Evolutionary conservation across 2,888 invertebrate species (phyloP), one percentile per base, ranked within the genome.

Genomic region (Aleiodes testaceus): DNA sequence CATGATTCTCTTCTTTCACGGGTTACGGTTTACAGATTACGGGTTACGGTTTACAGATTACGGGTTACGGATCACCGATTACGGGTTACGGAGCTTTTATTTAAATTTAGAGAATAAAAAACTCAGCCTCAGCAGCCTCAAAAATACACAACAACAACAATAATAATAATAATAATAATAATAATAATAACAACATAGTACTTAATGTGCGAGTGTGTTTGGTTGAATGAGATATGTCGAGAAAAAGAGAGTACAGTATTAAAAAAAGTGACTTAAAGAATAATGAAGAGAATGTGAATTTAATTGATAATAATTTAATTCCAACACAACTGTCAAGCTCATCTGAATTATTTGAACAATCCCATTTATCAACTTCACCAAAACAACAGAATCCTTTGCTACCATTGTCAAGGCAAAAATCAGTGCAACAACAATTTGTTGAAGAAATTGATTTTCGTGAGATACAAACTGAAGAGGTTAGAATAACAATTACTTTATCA

Each of bases 401-500:
- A 44, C 50, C 50, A 59, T 63, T 64, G 42, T 44, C 61, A 3
- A 36, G 65, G 42, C 69, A 63, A 52, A 69, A 69, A 47, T 50
- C 53, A 12, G 80, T 80, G 77, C 83, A 85, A 78, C 89, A 88
- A 79, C 88, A 89, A 83, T 93, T 93, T 89, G 93, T 93, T 82
- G 92, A 93, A 88, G 93, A 94, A 89, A 94, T 94, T 87, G 91
- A 94, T 88, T 92, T 92, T 88, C 90, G 90, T 89, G 94, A 94
- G 89, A 93, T 94, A 86, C 89, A 91, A 85, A 91, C 91, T 83
- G 89, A 93, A 88, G 90, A 92, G 91, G 94, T 93, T 89, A 88
- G 86, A 88, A 44, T 83, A 11, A 44, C 12, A 12, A 47, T 44
- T 64, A 20, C 22, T 64, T 55, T 66, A 4, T 30, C 42, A 7